Conservation (phyloP, 2,113 vertebrate genomes). For the Delphinus delphis region DNA sequence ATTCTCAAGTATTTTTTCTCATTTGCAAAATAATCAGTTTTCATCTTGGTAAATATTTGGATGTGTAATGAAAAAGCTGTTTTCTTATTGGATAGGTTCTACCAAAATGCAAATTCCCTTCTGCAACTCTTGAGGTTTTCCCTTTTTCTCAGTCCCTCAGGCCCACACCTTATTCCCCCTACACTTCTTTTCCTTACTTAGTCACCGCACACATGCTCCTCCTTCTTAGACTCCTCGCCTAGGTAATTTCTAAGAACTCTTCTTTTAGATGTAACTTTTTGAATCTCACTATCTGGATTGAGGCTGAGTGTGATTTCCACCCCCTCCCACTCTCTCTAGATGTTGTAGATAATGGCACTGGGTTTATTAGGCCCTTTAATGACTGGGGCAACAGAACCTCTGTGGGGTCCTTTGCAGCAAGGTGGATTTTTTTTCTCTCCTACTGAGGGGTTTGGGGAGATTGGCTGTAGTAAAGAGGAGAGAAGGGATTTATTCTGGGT, state of each 20-base stretch:
- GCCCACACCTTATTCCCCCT: not conserved
- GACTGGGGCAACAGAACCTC: not conserved
- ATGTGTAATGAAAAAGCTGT: not conserved
- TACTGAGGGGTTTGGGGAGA: not conserved
- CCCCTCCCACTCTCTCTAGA: not conserved
- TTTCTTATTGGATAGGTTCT: not conserved
- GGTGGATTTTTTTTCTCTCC: not conserved
- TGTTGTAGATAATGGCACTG: not conserved
- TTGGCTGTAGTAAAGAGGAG: not conserved
- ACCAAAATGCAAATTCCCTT: constrained; percentile 22
- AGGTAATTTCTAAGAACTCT: not conserved
- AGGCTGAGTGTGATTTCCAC: not conserved
- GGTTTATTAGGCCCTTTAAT: not conserved
- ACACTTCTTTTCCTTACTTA: not conserved
- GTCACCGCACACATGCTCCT: too few relatives aligned
- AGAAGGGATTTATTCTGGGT: not conserved
- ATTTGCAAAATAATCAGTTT: constrained; percentile 57
- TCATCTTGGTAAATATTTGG: constrained; percentile 43
- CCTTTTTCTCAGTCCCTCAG: not conserved
- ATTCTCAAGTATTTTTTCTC: not conserved
- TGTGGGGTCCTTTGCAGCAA: not conserved
- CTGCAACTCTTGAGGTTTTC: not conserved
- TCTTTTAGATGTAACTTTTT: constrained; percentile 27
- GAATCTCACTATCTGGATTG: not conserved
- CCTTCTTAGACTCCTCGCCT: not conserved